Evolutionary conservation across 2,888 invertebrate species (phyloP), one percentile per base, ranked within the genome.

Genomic region (Norana najaformis): DNA sequence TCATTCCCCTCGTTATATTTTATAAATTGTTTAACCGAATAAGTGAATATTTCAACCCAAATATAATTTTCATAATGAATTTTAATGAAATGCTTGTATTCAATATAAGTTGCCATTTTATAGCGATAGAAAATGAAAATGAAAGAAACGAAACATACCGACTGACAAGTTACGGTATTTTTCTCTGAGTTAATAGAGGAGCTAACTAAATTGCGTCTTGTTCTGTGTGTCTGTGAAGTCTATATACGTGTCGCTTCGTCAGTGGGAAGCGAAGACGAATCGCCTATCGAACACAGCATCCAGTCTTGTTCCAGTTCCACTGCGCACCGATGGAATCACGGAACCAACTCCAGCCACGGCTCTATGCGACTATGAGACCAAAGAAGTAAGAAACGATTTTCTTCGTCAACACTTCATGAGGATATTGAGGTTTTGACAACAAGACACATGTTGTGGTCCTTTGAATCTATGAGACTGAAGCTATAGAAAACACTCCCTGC

Each of bases 261-360:
- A 92, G 83, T 92, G 92, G 92, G 92, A 92, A 83, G 82, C 91
- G 38, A 91, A 91, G 89, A 89, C 91, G 4, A 89, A 91, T 47
- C 85, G 89, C n/a, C 82, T 91, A 39, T 91, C 91, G 92, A 90
- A 90, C 34, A 83, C 89, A 30, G 91, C 92, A 4, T 89, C 88
- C 35, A 89, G 89, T 39, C 83, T 92, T 6, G 91, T 92, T 1
- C 92, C 92, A 4, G 92, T 92, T 18, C 89, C 92, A 41, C 69
- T 90, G 88, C 88, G 92, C 30, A 91, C 91, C 11, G 83, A 88
- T 23, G 90, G 89, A 16, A 53, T 91, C 37, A 47, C 82, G 30
- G 83, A 90, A 38, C 90, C 91, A 16, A 89, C 90, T 35, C 92
- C 92, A 8, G 91, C 91, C 82, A 39, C 90, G 23, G 89, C 92